These are phyloP conservation scores for Dynastes grantii DNA, from an alignment of 2,888 invertebrate genomes.

Conservation along the genomic window DNA sequence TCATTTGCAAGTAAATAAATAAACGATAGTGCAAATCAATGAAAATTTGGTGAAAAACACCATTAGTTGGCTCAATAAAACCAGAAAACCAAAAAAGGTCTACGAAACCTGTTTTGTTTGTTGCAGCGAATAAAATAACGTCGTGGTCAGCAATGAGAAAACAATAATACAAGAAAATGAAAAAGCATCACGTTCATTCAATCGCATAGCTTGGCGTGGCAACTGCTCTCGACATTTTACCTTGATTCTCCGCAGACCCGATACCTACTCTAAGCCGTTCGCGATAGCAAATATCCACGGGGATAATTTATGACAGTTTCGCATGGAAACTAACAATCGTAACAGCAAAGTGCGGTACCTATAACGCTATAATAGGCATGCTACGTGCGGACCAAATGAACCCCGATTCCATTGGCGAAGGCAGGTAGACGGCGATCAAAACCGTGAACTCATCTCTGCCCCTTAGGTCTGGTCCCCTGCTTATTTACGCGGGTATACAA, in stretches of 20 bases:
- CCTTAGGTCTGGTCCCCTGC: constrained; percentile 15
- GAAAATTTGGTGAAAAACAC: too few relatives aligned
- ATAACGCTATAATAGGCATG: neutral
- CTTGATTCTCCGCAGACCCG: constrained; percentile 24
- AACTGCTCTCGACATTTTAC: constrained; percentile 18
- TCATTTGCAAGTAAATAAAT: too few relatives aligned
- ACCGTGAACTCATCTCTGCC: constrained; percentile 35
- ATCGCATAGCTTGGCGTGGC: constrained; percentile 18
- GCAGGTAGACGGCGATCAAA: constrained; percentile 26
- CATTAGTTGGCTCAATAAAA: too few relatives aligned
- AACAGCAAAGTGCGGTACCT: constrained; percentile 25
- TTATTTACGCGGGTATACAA: constrained; percentile 38
- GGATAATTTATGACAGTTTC: constrained; percentile 51
- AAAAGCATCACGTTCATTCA: constrained; percentile 1
- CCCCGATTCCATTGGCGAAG: constrained; percentile 1
- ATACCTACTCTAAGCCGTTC: constrained; percentile 13
- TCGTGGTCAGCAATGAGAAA: neutral
- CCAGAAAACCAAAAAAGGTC: too few relatives aligned
- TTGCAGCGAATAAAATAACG: too few relatives aligned
- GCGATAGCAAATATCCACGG: constrained; percentile 48
- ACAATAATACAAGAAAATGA: neutral
- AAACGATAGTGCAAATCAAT: too few relatives aligned
- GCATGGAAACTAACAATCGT: constrained; percentile 49
- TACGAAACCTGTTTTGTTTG: too few relatives aligned
- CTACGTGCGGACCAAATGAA: neutral